Conservation (phyloP, 2,113 vertebrate genomes). For the Onychorhynchus coronatus region DNA sequence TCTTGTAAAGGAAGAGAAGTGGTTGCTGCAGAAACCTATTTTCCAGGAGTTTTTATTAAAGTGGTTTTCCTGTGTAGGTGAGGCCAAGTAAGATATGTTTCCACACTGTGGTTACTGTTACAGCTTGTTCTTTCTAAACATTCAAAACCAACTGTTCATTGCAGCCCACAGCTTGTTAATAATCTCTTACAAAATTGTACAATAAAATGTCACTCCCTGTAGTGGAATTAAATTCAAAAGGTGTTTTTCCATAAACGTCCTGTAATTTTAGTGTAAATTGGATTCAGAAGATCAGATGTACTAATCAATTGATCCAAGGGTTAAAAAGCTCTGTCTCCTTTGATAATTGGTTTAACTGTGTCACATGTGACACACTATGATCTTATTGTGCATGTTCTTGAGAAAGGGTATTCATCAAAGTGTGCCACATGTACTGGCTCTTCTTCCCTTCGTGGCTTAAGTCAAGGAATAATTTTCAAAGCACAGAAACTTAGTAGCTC, state of each 20-base stretch:
- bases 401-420: background rate
- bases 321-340: background rate
- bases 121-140: background rate
- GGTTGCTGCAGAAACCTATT: background rate
- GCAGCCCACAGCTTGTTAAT: background rate
- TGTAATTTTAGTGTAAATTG: background rate
- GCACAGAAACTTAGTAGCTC: background rate
- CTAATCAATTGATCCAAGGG: background rate
- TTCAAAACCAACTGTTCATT: background rate
- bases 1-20: background rate
- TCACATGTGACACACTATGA: accelerated
- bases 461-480: background rate
- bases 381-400: background rate
- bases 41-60: background rate
- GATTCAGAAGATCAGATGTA: background rate
- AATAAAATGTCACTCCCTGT: background rate
- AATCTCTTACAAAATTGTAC: background rate
- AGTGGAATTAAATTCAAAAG: background rate
- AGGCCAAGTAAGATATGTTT: background rate
- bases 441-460: background rate
- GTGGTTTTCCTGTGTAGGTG: background rate
- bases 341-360: background rate
- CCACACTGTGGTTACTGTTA: background rate
- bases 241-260: background rate
- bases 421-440: background rate